Evolutionary conservation across 2,113 vertebrate genomes (phyloP), one percentile per base, ranked within the genome.

Genomic region (Aramus guarauna): DNA sequence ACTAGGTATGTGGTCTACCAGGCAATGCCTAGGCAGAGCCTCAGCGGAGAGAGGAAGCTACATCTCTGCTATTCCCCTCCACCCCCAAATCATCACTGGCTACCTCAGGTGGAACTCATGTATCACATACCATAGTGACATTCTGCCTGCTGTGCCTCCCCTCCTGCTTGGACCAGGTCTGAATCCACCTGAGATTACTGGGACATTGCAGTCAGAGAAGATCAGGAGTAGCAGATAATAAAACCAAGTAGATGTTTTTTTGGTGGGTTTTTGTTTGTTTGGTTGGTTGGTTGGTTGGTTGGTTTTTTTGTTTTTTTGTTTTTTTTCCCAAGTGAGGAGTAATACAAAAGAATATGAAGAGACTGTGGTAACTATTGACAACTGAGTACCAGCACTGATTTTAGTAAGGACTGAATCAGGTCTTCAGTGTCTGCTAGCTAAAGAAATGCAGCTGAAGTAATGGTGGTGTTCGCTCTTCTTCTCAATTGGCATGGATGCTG

Each of bases 121-220:
- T 48, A 60, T 53, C 60, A 22, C 0, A 0, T 82, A 22, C 11
- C 30, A 3, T 11, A 11, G n/a, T 55, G 21, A 15, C 0, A 0
- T 74, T 74, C 67, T 64, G 22, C 67, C n/a, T 29, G 27, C 41
- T 95, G 36, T 16, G 15, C 15, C 48, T 73, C n/a, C 24, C 5
- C 6, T 63, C 34, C 30, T 78, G 19, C 43, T 43, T 43, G 26
- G 43, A 34, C n/a, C 12, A 9, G 37, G 16, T 78, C 30, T 64
- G 66, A 53, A 37, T 78, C 60, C 1, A 0, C 50, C 26, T 18
- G 59, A 41, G 53, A 15, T 72, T 47, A 26, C 64, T 73, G 52
- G 18, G 23, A 12, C 2, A 1, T 55, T 53, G 5, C 9, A 32
- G 41, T 74, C 0, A 1, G 22, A 89, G 43, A 68, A 78, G 56